Conservation (phyloP, 35 echinoderm and acorn worm species). For the Ophiothrix spiculata region DNA sequence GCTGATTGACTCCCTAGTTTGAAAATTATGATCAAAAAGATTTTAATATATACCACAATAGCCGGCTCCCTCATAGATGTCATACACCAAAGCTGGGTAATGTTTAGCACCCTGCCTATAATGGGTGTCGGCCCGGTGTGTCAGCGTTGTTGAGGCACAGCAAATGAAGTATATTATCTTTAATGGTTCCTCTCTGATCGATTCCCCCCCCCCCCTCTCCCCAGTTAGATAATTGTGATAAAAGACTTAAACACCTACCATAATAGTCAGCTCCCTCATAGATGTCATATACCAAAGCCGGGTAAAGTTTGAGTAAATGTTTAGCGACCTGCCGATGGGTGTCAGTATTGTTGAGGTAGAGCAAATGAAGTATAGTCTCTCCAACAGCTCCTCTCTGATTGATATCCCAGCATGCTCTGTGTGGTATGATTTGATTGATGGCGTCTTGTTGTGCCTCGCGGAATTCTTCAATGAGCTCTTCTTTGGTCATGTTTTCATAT, state of each 20-base stretch:
- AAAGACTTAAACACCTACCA: conserved; percentile 39
- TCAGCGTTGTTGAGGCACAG: conserved; percentile 79
- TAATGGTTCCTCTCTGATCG: conserved; percentile 60
- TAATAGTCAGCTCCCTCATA: conserved; percentile 92
- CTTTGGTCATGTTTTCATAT: conserved; percentile 19
- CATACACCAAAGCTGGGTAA: conserved; percentile 57
- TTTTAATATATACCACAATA: conserved; percentile 97
- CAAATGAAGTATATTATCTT: conserved; percentile 89
- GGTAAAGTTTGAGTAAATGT: conserved; percentile 64
- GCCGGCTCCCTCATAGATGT: conserved; percentile 81
- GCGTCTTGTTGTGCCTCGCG: conserved; percentile 27
- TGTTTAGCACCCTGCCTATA: conserved; percentile 40
- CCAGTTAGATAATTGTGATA: too few species aligned
- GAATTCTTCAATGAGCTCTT: conserved; percentile 61
- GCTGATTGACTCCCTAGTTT: too few species aligned
- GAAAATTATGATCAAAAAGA: too few species aligned
- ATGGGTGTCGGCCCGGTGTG: conserved; percentile 53
- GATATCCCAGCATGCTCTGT: conserved; percentile 79
- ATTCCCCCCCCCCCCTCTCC: too few species aligned
- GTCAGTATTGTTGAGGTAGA: conserved; percentile 77
- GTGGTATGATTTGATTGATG: conserved; percentile 65
- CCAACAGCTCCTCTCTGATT: conserved; percentile 75
- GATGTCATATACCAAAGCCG: conserved; percentile 61
- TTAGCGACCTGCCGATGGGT: conserved; percentile 64
- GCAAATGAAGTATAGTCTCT: conserved; percentile 91